phyloP scores from a whole-genome alignment of 2,113 vertebrate species.

The Menidia beryllina region DNA sequence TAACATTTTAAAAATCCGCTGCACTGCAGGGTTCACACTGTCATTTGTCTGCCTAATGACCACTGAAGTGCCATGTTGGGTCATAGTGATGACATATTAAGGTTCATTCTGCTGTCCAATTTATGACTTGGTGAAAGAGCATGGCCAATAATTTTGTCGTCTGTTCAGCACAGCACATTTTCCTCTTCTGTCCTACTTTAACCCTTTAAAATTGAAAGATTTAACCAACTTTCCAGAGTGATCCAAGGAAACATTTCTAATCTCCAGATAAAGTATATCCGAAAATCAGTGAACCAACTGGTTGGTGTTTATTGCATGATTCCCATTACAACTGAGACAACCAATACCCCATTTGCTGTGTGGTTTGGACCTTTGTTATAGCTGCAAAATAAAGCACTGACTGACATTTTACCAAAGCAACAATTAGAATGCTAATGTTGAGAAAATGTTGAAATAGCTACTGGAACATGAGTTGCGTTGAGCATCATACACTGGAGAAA shows the following conservation, averaged over 20 bases:
- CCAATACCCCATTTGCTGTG: no score
- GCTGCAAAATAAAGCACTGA: no score
- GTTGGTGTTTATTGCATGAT: no score
- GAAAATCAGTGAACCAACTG: no score
- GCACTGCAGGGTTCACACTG: conserved; percentile 36
- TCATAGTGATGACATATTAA: conserved; percentile 65
- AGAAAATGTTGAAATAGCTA: no score
- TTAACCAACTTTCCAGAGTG: accelerated
- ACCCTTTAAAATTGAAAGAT: conserved; percentile 7
- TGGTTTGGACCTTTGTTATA: no score
- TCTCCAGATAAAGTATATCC: not conserved
- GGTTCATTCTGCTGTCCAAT: conserved; percentile 56
- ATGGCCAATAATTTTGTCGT: conserved; percentile 27
- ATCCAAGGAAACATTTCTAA: not conserved
- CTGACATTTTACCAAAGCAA: no score
- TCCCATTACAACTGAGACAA: no score
- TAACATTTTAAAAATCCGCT: conserved; percentile 39
- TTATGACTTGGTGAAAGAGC: conserved; percentile 39
- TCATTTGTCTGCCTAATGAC: conserved; percentile 64
- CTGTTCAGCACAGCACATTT: conserved; percentile 11
- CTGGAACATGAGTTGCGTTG: no score
- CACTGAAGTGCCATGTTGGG: conserved; percentile 56
- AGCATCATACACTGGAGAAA: not conserved
- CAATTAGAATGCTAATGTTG: no score
- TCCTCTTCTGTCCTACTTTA: not conserved